Conservation (phyloP, 2,888 invertebrate species). For the Hemistola chrysoprasaria region DNA sequence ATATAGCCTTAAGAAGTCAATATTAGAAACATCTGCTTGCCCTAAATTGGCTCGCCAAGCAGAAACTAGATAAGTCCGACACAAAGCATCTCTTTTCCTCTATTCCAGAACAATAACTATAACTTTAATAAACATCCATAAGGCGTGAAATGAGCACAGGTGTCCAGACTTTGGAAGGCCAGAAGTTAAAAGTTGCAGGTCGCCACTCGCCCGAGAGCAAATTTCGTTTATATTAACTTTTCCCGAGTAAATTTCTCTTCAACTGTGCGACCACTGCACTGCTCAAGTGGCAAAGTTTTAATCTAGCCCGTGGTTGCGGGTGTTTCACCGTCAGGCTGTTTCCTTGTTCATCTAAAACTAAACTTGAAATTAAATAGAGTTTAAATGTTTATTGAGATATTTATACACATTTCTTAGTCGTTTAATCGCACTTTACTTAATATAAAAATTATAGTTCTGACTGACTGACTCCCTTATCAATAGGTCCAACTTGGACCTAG, state of each 20-base stretch:
- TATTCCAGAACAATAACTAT: no score
- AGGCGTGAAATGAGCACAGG: conserved; percentile 49
- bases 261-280: conserved; percentile 69
- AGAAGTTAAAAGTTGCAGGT: conserved; percentile 53
- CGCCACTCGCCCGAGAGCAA: conserved; percentile 67
- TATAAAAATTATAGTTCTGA: no score
- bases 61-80: no score
- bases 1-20: no score
- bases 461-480: no score
- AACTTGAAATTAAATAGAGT: no score
- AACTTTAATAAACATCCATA: no score
- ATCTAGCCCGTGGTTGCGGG: conserved; percentile 56
- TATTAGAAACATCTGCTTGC: no score
- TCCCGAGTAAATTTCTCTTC: conserved; percentile 73
- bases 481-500: no score
- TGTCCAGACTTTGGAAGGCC: conserved; percentile 48
- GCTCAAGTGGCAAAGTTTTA: conserved; percentile 76
- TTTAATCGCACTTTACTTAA: no score
- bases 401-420: conserved; percentile 11
- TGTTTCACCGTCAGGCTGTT: conserved; percentile 31
- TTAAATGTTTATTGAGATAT: conserved; percentile 20
- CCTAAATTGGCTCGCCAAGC: no score
- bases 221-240: conserved; percentile 80
- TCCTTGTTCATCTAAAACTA: conserved; percentile 7
- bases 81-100: no score